These are phyloP conservation scores for Agrochola circellaris DNA, from an alignment of 2,888 invertebrate genomes.

Conservation along the genomic window DNA sequence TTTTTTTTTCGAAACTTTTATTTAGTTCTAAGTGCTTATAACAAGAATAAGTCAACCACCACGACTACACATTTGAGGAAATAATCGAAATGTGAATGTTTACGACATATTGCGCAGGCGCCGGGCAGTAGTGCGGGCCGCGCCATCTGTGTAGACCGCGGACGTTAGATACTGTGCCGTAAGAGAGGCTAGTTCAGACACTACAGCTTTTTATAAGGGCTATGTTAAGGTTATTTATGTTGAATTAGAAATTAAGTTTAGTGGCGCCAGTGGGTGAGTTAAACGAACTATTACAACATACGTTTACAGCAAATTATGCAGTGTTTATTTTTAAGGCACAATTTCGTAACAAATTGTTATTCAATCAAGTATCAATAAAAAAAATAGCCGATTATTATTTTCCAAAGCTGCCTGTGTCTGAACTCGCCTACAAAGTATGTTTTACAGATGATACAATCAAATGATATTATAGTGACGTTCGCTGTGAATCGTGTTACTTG, in stretches of 20 bases:
- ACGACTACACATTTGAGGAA: constrained; percentile 16
- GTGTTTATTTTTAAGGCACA: background rate
- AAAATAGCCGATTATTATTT: background rate
- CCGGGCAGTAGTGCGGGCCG: constrained; percentile 51
- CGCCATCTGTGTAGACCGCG: constrained; percentile 66
- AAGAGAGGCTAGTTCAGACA: constrained; percentile 41
- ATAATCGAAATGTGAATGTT: constrained; percentile 49
- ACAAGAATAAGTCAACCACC: constrained; percentile 35
- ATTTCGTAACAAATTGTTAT: background rate
- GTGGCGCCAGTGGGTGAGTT: background rate
- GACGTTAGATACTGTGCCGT: constrained; percentile 15
- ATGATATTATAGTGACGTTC: constrained; percentile 27
- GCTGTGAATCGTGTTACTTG: constrained; percentile 27
- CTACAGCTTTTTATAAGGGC: background rate
- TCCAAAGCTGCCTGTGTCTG: constrained; percentile 31
- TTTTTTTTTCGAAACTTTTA: background rate
- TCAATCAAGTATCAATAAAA: background rate
- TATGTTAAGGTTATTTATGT: background rate
- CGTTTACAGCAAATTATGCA: background rate
- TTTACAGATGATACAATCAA: constrained; percentile 40
- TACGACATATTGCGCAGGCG: constrained; percentile 51
- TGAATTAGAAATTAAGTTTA: background rate
- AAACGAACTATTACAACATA: background rate
- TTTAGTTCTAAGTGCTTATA: background rate
- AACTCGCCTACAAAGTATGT: constrained; percentile 25